Evolutionary conservation across 2,888 invertebrate genomes (phyloP), one percentile per base, ranked within the genome.

Genomic region (Ormyrus nitidulus): DNA sequence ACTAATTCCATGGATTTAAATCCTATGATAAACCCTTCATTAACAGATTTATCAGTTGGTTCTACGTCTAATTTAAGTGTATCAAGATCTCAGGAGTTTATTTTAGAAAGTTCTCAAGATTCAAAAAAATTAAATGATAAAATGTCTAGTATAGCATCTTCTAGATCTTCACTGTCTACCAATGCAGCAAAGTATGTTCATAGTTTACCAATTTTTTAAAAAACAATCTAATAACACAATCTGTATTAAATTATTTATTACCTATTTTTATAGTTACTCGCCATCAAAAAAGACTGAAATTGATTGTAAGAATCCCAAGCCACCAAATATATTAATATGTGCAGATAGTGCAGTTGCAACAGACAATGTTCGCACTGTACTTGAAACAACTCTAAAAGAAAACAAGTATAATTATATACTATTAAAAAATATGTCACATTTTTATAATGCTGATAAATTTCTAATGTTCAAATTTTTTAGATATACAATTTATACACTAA

Each of bases 311-410:
- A 90, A 92, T 86, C 91, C 92, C 3, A 96, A 96, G 89, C 96
- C 96, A 66, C 95, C 95, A 4, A 96, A 96, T 91, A 93, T 96
- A 86, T 92, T 96, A 81, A 95, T 96, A 84, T 96, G 95, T 90
- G 95, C 96, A 3, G 96, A 96, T 89, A 96, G 95, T 89, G 89
- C 93, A 78, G 93, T 93, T 48, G 94, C 95, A 65, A 93, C 94
- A 84, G 95, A 95, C 84, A 95, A 95, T 89, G 94, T 96, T 74
- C 94, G 95, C 87, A 91, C 92, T 48, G 94, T 95, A 46, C 91
- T 96, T 68, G 92, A 93, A 80, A 92, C 93, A 84, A 94, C 95
- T 77, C 91, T 96, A 81, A 94, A 95, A 89, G 93, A 92, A 86
- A 94, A 95, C 87, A 95, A 94, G 95, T 95, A 91, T 88, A 90